Base-by-base conservation (phyloP, 2,113 vertebrate species). In the Lontra canadensis region DNA sequence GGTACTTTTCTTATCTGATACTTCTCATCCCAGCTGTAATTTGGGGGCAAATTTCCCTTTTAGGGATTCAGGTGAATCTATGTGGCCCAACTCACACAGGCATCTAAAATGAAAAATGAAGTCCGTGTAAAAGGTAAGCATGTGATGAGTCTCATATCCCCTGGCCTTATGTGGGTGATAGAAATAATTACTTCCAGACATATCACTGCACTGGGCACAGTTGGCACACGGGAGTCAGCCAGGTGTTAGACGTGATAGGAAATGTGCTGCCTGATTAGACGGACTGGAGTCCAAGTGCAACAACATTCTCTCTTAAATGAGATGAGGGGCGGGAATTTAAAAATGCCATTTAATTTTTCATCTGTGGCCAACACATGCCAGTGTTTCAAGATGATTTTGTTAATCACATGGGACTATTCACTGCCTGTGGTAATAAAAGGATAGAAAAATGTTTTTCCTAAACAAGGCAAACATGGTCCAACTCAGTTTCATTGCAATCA, bases 371-470 rank as follows among this genome's bases (percentile, higher is more conserved):
- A 94, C 17, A 18, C 98, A 98, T 94, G 97, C 61, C 89, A 98
- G 76, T 98, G 92, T 98, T 99, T 98, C 97, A 98, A 97, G 96
- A 98, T 95, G 92, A 98, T 98, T 99, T 98, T 97, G 94, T 93
- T 98, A 98, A 98, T 98, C 98, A 98, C 95, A 85, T 95, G 97
- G 96, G 98, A 96, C 95, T 98, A 97, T 84, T 93, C 55, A 97
- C 90, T 97, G 80, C 88, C 94, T 97, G 93, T 97, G 42, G 63
- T 96, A 98, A 98, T 97, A 97, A 98, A 98, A 98, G 90, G 88
- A 93, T 49, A 87, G 85, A 97, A 97, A 97, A 96, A 98, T 83
- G 86, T 96, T 96, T 98, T 95, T 93, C 96, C 97, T 91, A 85
- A 97, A 95, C 65, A 97, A 94, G 95, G 83, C 57, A 98, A 97